These are phyloP conservation scores for Carettochelys insculpta DNA, from an alignment of 2,113 vertebrate species.

Conservation along the genomic window DNA sequence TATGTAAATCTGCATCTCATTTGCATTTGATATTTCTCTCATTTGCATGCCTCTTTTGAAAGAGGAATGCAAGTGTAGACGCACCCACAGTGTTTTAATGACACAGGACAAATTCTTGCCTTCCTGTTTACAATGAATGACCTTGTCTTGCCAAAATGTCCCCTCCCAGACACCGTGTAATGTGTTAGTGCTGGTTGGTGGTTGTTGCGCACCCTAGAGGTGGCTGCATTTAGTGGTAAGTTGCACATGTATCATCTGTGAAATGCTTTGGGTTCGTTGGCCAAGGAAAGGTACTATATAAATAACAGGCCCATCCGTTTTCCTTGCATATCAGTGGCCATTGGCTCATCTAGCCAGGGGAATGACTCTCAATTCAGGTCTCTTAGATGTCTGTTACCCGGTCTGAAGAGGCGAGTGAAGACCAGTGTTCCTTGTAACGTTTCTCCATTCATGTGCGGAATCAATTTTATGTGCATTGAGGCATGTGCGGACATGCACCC, in stretches of 20 bases:
- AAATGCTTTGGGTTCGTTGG: neutral
- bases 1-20: too few relatives aligned
- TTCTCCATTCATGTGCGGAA: too few relatives aligned
- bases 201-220: neutral
- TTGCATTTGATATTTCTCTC: too few relatives aligned
- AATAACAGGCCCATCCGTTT: neutral
- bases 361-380: neutral
- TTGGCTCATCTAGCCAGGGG: neutral
- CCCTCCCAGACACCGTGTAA: neutral
- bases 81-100: neutral
- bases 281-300: neutral
- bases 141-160: neutral
- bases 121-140: neutral
- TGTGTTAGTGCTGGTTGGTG: neutral
- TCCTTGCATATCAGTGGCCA: neutral
- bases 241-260: neutral
- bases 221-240: neutral
- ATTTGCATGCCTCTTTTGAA: too few relatives aligned
- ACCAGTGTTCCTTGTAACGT: too few relatives aligned
- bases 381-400: neutral
- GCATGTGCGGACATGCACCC: too few relatives aligned
- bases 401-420: neutral
- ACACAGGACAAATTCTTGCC: neutral
- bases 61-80: too few relatives aligned
- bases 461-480: too few relatives aligned